Evolutionary conservation across 2,888 invertebrate genomes (phyloP).

Genomic region (Onthophagus sagittarius): DNA sequence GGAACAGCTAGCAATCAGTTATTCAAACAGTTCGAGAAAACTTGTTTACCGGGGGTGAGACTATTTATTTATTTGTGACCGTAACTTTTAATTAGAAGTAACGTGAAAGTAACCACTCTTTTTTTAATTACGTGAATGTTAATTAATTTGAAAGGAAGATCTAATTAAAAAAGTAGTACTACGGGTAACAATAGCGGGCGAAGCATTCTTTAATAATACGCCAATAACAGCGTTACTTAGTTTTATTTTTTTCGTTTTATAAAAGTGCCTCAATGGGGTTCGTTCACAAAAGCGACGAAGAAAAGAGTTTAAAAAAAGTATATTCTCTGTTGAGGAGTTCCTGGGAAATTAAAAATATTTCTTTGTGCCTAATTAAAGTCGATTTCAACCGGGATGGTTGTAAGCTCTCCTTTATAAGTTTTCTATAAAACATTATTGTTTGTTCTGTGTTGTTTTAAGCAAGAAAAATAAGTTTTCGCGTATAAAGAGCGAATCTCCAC

Average conservation of each 20-base stretch:
- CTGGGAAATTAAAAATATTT: neutral
- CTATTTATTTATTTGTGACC: neutral
- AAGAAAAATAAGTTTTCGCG: neutral
- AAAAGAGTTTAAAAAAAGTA: neutral
- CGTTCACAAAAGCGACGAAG: neutral
- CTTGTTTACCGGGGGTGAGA: neutral
- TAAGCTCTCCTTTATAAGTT: neutral
- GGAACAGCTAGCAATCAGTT: neutral
- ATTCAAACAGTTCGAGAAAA: neutral
- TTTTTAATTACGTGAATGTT: no score
- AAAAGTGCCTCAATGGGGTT: neutral
- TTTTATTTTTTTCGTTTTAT: neutral
- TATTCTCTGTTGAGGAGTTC: neutral
- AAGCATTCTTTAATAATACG: neutral
- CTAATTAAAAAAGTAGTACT: neutral
- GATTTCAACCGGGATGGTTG: neutral
- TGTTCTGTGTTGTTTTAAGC: neutral
- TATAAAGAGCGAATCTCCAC: neutral
- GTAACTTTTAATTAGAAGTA: neutral
- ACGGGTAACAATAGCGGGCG: neutral
- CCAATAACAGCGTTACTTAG: neutral
- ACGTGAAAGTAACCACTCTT: neutral
- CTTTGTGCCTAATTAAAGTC: neutral
- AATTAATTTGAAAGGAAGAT: neutral
- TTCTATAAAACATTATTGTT: neutral